phyloP scores from a whole-genome alignment of 2,888 invertebrate species.

The Cremastinae sp. region DNA sequence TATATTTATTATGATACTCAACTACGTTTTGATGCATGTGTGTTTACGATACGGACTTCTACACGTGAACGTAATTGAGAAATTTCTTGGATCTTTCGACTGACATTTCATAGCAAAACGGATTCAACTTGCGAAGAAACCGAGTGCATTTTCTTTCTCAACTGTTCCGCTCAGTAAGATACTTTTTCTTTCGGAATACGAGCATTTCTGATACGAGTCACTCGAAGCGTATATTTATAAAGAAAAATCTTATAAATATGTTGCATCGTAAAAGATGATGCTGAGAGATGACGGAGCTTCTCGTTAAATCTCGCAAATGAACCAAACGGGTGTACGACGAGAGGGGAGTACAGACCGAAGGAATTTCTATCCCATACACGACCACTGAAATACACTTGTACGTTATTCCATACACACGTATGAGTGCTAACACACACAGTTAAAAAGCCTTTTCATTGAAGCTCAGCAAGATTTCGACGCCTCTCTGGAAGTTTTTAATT shows the following conservation, averaged over 20 bases:
- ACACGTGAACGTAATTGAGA: conserved; percentile 22
- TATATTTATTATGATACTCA: too few species aligned
- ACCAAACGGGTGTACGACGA: conserved; percentile 54
- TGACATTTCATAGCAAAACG: conserved; percentile 20
- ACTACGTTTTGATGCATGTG: too few species aligned
- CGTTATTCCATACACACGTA: conserved; percentile 1
- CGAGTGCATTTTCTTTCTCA: conserved; percentile 35
- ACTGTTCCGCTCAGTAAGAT: conserved; percentile 21
- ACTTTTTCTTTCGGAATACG: conserved; percentile 10
- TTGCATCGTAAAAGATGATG: conserved; percentile 32
- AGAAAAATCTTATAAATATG: conserved; percentile 41
- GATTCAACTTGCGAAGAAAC: conserved; percentile 18
- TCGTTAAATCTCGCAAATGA: conserved; percentile 61
- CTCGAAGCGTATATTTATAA: conserved; percentile 40
- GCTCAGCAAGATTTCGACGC: conserved; percentile 60
- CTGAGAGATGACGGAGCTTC: conserved; percentile 38
- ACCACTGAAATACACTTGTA: conserved; percentile 21
- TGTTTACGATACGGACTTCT: conserved; percentile 14
- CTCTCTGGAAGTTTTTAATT: conserved; percentile 63
- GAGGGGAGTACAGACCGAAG: conserved; percentile 9
- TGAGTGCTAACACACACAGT: conserved; percentile 24
- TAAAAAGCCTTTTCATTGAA: conserved; percentile 59
- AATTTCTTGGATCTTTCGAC: conserved; percentile 44
- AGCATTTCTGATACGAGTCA: conserved; percentile 7
- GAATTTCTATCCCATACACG: conserved; percentile 28